Percentiles rank a stretch among this genome's conserved stretches.
phyloP scores from a whole-genome alignment of 2,113 vertebrate species.

The Grammatotria lemairii region DNA sequence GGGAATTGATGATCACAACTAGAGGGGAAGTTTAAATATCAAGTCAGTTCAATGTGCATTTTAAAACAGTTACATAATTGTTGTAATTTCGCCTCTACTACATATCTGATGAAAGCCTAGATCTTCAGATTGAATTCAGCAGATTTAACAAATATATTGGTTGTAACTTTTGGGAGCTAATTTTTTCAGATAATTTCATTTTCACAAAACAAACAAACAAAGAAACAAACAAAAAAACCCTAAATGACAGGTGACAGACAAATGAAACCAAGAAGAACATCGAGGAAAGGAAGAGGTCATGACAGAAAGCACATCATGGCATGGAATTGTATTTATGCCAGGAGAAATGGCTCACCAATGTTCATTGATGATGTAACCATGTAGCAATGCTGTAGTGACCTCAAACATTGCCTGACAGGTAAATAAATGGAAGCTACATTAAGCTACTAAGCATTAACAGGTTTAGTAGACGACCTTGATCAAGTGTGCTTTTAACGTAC shows the following conservation, averaged over 20 bases:
- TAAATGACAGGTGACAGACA: background rate
- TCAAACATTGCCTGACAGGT: background rate
- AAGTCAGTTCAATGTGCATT: background rate
- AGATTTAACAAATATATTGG: background rate
- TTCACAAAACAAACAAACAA: background rate
- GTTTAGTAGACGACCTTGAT: background rate
- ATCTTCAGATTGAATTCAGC: background rate
- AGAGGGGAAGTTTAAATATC: background rate
- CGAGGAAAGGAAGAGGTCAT: background rate
- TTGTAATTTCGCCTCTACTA: background rate
- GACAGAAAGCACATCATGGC: background rate
- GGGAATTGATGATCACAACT: constrained; percentile 13
- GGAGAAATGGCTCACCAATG: background rate
- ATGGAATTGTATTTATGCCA: background rate
- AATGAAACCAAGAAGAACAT: background rate
- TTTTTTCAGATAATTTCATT: background rate
- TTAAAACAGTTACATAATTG: background rate
- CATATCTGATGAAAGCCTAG: background rate
- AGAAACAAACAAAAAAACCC: fast-evolving
- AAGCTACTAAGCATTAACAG: background rate
- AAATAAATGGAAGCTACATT: background rate
- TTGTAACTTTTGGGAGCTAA: background rate
- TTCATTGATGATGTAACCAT: background rate
- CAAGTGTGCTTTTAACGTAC: background rate
- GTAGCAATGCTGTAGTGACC: background rate